Evolutionary conservation across 2,888 invertebrate genomes (phyloP), one percentile per base, ranked within the genome.

Genomic region (Eupithecia insigniata): DNA sequence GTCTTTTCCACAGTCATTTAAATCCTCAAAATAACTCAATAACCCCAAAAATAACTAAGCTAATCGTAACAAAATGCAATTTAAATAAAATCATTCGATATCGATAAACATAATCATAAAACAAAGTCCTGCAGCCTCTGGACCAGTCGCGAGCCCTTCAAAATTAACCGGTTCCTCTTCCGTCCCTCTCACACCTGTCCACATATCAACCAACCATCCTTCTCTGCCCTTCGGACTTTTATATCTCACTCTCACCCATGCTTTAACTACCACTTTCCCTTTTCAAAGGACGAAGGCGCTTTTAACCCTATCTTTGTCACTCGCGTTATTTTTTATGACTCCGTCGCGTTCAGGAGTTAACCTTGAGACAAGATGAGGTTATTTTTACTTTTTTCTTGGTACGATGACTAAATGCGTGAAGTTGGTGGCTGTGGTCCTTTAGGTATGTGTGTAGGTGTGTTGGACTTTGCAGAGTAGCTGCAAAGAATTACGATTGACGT

Each of bases 201-300:
- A 71, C 32, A 28, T 36, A 26, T 62, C 76, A 46, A 84, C 81
- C 80, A 77, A 43, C 84, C 75, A 64, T 91, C 92, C 81, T 86
- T 73, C 71, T 90, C 84, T 84, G 83, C 89, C 91, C 90, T 90
- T 90, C 89, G 91, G 89, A 82, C 84, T 92, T 92, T 92, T 92
- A 92, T 89, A 91, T 93, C 93, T 92, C 93, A 93, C 93, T 93
- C 93, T 92, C 90, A 86, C 93, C 89, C 86, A 84, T 85, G 89
- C 85, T 85, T 79, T 83, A 85, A 89, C 87, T 90, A 92, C 90
- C 92, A 94, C 94, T 93, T 94, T 94, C 94, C 94, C 93, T 94
- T 93, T 94, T 93, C 87, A 93, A 93, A 93, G 93, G 92, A 93
- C 93, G 94, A 93, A 93, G 92, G 92, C 91, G 89, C 89, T 80